Evolutionary conservation across 2,113 vertebrate genomes (phyloP).

Genomic region (Gymnobelideus leadbeateri): DNA sequence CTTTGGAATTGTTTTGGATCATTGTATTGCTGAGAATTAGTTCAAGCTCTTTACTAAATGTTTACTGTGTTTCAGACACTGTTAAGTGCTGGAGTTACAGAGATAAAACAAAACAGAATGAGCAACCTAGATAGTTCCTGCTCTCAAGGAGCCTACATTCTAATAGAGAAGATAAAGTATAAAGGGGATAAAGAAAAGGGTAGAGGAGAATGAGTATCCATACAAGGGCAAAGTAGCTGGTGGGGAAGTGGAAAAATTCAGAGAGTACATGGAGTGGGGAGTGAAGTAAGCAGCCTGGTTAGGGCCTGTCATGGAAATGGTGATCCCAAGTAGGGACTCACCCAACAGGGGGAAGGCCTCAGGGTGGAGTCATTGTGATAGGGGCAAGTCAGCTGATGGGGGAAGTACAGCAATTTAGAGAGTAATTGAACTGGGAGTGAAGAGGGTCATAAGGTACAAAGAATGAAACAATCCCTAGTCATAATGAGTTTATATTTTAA

Average conservation of each 20-base stretch:
- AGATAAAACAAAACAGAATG: background rate
- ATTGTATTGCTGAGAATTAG: too few relatives aligned
- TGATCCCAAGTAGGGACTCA: background rate
- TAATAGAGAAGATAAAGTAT: background rate
- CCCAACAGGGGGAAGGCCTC: background rate
- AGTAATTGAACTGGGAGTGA: background rate
- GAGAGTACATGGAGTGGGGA: background rate
- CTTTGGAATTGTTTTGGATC: too few relatives aligned
- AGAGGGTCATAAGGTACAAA: background rate
- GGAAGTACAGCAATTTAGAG: background rate
- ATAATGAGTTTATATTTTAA: background rate
- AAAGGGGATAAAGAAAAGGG: background rate
- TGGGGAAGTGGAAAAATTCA: background rate
- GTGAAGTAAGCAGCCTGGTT: background rate
- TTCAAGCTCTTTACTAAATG: too few relatives aligned
- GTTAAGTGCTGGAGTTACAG: background rate
- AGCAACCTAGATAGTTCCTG: background rate
- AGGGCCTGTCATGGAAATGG: background rate
- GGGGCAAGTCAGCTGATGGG: background rate
- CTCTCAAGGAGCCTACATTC: background rate
- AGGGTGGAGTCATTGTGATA: background rate
- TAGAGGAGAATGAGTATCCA: background rate
- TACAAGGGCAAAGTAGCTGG: background rate
- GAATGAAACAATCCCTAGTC: background rate
- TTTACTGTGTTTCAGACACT: background rate